phyloP scores from a whole-genome alignment of 2,888 invertebrate species.

The Acronicta psi region DNA sequence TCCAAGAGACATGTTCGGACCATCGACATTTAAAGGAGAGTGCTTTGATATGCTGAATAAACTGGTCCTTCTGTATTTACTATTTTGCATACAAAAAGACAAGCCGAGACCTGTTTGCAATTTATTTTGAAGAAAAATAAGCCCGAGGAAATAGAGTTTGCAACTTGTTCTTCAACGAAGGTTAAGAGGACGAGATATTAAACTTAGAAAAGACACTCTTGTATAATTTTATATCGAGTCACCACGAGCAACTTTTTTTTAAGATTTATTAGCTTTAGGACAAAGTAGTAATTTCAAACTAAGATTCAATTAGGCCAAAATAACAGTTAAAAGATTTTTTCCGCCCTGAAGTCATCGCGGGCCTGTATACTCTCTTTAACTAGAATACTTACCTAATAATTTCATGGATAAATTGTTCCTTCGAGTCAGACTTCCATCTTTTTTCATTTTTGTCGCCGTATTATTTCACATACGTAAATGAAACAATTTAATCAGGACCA shows the following conservation, averaged over 20 bases:
- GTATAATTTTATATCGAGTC: too few relatives aligned
- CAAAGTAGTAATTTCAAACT: too few relatives aligned
- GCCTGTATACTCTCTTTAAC: too few relatives aligned
- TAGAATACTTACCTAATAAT: too few relatives aligned
- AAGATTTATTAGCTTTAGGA: too few relatives aligned
- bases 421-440: neutral
- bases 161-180: constrained; percentile 28
- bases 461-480: neutral
- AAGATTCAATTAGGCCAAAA: too few relatives aligned
- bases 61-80: constrained; percentile 10
- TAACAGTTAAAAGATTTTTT: too few relatives aligned
- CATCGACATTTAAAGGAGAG: neutral
- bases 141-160: constrained; percentile 31
- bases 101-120: constrained; percentile 31
- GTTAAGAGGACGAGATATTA: constrained; percentile 22
- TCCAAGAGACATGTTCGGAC: too few relatives aligned
- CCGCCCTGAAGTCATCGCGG: too few relatives aligned
- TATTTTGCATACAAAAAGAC: neutral
- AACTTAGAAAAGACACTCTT: neutral
- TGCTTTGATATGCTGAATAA: neutral
- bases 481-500: neutral
- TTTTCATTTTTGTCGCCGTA: neutral
- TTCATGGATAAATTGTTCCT: neutral
- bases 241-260: too few relatives aligned
- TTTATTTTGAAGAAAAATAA: constrained; percentile 54